phyloP scores from a whole-genome alignment of 2,113 vertebrate genomes.

The Apeltes quadracus region DNA sequence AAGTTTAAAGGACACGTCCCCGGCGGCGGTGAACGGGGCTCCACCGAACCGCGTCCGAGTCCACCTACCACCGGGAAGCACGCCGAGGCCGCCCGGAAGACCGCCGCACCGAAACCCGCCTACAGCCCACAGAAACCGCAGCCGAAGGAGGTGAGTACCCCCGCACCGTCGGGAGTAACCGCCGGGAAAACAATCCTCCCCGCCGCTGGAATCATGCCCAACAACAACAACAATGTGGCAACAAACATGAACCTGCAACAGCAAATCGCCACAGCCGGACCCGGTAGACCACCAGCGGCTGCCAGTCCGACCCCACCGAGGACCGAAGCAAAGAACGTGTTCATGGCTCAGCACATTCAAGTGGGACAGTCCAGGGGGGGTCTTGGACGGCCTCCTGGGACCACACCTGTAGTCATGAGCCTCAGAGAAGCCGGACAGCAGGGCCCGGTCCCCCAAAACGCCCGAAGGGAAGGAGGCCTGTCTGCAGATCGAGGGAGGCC shows the following conservation, averaged over 20 bases:
- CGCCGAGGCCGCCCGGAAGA: not conserved
- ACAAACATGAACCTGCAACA: conserved; percentile 7
- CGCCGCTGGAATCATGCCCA: conserved; percentile 65
- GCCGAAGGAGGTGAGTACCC: not conserved
- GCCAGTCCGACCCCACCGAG: not conserved
- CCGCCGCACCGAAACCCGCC: not conserved
- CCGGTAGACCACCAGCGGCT: not conserved
- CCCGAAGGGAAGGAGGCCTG: not conserved
- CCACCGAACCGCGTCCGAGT: not conserved
- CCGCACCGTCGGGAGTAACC: conserved; percentile 14
- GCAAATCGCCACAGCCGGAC: not conserved
- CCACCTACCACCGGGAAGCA: not conserved
- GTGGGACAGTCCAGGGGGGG: not conserved
- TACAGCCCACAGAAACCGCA: not conserved
- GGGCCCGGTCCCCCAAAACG: not conserved
- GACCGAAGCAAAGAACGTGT: not conserved
- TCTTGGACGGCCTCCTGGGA: not conserved
- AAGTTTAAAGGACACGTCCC: conserved; percentile 76
- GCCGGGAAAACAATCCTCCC: conserved; percentile 40
- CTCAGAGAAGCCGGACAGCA: conserved; percentile 3
- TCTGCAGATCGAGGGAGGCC: not conserved
- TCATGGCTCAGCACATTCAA: not conserved
- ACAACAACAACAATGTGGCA: conserved; percentile 55
- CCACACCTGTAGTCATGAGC: conserved; percentile 3
- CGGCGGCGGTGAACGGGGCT: conserved; percentile 56